Base-by-base conservation (phyloP, 2,113 vertebrate genomes). In the Malurus elegans region DNA sequence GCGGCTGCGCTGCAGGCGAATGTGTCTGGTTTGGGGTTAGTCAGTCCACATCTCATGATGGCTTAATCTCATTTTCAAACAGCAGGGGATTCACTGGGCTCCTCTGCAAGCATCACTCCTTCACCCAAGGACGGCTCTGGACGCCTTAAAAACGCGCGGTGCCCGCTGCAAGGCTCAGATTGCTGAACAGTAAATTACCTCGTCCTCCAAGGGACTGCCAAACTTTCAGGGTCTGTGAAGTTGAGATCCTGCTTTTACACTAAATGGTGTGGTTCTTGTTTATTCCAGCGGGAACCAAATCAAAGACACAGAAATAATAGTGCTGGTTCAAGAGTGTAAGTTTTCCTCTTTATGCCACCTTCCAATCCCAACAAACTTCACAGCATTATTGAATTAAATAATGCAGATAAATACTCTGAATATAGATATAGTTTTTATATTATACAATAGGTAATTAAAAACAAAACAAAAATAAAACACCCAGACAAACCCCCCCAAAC, bases 51-150 rank as follows among this genome's bases (percentile, higher is more conserved):
- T 65, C 79, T 61, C 78, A 69, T 88, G 86, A 88, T 83, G 91
- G 89, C 76, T 95, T 95, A 94, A 96, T 95, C 83, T 84, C 69
- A 67, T 92, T 96, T 94, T 40, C 23, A 60, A 90, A 42, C 91
- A 67, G 93, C 88, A 16, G 91, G 88, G 80, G 53, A 45, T 73
- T 90, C 76, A 12, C 66, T 71, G 82, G 28, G 58, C 50, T 83
- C 76, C 91, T 74, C 40, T 34, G 4, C 71, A 67, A 84, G 92
- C 53, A 91, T 67, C 3, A 28, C 64, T 61, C 79, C 5, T 69
- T 84, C 65, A 20, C 60, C 90, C 87, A 51, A 79, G 40, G 48
- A 82, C 1, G 1, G 54, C 45, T 67, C 89, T 31, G 51, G 60
- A 58, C 0, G 9, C 70, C 36, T 82, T 56, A 79, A 44, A 65